Evolutionary conservation across 2,888 invertebrate genomes (phyloP).

Genomic region (Agrochola macilenta): DNA sequence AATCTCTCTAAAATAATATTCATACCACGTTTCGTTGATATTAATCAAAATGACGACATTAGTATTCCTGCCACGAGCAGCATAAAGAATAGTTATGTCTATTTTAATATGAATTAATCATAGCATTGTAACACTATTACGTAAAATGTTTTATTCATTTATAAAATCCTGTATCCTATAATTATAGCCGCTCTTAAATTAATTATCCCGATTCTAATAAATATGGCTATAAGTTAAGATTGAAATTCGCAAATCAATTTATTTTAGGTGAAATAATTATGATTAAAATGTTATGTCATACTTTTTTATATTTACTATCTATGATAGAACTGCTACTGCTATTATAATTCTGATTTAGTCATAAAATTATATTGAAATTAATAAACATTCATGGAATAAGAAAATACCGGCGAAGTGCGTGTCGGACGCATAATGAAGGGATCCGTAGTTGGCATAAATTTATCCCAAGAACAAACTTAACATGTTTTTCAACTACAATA

Average conservation of each 20-base stretch:
- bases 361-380: not conserved
- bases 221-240: slow-evolving; percentile 1
- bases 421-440: too few species aligned
- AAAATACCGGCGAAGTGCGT: too few species aligned
- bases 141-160: slow-evolving; percentile 55
- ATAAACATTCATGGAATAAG: not conserved
- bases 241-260: slow-evolving; percentile 12
- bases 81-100: slow-evolving; percentile 53
- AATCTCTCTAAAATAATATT: slow-evolving; percentile 41
- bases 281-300: slow-evolving; percentile 32
- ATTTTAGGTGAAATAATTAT: slow-evolving; percentile 10
- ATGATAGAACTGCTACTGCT: not conserved
- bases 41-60: slow-evolving; percentile 67
- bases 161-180: slow-evolving; percentile 38
- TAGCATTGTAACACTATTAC: slow-evolving; percentile 51
- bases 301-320: not conserved
- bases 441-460: too few species aligned
- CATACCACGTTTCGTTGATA: slow-evolving; percentile 67
- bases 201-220: slow-evolving; percentile 8
- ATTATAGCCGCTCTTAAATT: slow-evolving; percentile 5
- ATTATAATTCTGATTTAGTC: not conserved
- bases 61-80: slow-evolving; percentile 60
- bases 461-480: too few species aligned
- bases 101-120: slow-evolving; percentile 60
- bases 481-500: too few species aligned